Conservation (phyloP, 2,888 invertebrate species). For the Carpatolechia fugitivella region DNA sequence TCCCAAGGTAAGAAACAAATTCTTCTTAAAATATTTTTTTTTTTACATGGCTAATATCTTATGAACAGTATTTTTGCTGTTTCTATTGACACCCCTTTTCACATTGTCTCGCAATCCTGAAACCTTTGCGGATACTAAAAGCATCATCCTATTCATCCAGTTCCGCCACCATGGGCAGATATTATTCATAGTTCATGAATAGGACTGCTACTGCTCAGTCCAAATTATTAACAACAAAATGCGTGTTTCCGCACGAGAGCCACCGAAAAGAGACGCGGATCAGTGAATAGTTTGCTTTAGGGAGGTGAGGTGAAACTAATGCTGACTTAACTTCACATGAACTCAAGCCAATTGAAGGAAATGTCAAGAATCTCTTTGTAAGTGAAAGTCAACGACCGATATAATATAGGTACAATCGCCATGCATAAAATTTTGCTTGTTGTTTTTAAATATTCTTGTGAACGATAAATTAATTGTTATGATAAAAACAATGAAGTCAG, state of each 20-base stretch:
- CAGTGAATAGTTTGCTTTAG: conserved; percentile 4
- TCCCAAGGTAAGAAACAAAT: too few species aligned
- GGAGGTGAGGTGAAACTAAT: conserved; percentile 1
- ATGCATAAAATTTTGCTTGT: too few species aligned
- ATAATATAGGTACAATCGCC: too few species aligned
- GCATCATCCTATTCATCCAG: background rate
- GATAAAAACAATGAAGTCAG: too few species aligned
- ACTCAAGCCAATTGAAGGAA: background rate
- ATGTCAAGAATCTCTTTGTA: background rate
- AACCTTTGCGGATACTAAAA: conserved; percentile 3
- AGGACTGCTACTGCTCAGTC: background rate
- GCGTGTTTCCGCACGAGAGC: background rate
- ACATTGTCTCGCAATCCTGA: background rate
- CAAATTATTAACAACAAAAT: conserved; percentile 10
- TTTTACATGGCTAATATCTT: too few species aligned
- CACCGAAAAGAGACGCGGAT: background rate
- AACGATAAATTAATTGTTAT: too few species aligned
- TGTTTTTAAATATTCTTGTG: too few species aligned
- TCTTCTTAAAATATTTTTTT: too few species aligned
- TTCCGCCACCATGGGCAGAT: background rate
- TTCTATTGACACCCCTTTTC: background rate
- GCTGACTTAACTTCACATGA: background rate
- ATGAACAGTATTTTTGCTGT: too few species aligned
- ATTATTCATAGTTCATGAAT: conserved; percentile 7
- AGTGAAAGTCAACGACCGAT: too few species aligned